Evolutionary conservation across 2,113 vertebrate species (phyloP), one percentile per base, ranked within the genome.

Genomic region (Notarius lentiginosus): DNA sequence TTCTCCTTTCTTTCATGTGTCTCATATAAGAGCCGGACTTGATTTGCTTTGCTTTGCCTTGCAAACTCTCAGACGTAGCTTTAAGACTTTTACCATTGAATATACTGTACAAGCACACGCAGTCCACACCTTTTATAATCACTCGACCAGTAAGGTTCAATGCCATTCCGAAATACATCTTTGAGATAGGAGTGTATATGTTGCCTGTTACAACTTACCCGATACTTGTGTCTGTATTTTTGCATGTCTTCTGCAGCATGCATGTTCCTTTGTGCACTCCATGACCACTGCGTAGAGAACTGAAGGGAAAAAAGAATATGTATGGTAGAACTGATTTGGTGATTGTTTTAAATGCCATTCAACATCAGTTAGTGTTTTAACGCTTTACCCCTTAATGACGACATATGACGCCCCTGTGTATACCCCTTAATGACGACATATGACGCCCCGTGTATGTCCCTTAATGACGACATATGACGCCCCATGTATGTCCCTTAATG

Each of bases 201-300:
- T 53, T n/a, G 10, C 49, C 47, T 53, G 11, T 14, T n/a, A 22
- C 73, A 27, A 65, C 70, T 6, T 94, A 99, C 97, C 89, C 95
- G 95, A 90, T 96, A 97, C 34, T 10, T 73, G 2, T 73, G 95
- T 27, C 98, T 94, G 93, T 97, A 99, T 81, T 94, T 94, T 85
- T 94, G 92, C 94, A 98, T 95, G 91, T 99, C 98, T 84, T 0
- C 93, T 0, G 96, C 92, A 0, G 97, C 97, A 6, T 17, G 66
- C 92, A 90, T 91, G 93, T 97, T 97, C 82, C 94, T 95, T 84
- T 55, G 15, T 53, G 27, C 61, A n/a, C 11, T 12, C 47, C 41
- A 75, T 75, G 20, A 2, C 41, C 34, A 73, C 18, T 10, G 18
- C 17, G 1, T 24, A 12, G 1, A 51, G 47, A 1, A 18, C 17